Conservation (phyloP, 2,888 invertebrate genomes). For the Auanema freiburgensis region DNA sequence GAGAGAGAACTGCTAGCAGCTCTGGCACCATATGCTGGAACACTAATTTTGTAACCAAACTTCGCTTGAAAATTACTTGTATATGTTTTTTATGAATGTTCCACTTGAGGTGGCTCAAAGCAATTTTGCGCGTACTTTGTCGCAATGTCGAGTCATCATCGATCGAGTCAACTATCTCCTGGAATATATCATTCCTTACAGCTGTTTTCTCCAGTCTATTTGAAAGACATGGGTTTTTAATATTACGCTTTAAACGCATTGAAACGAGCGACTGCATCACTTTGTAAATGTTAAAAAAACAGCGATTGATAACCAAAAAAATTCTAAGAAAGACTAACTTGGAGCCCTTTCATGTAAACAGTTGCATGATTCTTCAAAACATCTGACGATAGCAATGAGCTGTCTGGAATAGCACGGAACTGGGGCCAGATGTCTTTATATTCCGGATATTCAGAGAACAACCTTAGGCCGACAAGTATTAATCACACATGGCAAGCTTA, state of each 20-base stretch:
- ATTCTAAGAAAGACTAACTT: conserved; percentile 20
- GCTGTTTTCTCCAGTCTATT: neutral
- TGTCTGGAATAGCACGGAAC: conserved; percentile 59
- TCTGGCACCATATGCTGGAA: conserved; percentile 48
- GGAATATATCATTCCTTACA: neutral
- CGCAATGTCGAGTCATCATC: conserved; percentile 36
- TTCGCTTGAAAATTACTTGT: neutral
- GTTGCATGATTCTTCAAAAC: conserved; percentile 46
- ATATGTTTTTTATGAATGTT: conserved; percentile 51
- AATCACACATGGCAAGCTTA: no score
- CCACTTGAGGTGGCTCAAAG: conserved; percentile 45
- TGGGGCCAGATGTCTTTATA: conserved; percentile 62
- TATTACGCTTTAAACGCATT: no score
- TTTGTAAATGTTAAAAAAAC: no score
- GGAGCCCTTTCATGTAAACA: conserved; percentile 51
- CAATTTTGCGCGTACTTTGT: conserved; percentile 35
- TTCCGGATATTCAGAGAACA: conserved; percentile 55
- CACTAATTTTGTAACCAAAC: no score
- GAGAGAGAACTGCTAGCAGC: conserved; percentile 32
- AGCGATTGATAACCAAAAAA: conserved; percentile 16
- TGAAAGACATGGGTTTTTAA: no score
- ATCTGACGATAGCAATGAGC: conserved; percentile 44
- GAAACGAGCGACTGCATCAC: no score
- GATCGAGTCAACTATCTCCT: conserved; percentile 39
- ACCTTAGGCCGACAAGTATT: no score